Conservation (phyloP, 2,113 vertebrate genomes). For the Anhinga anhinga region DNA sequence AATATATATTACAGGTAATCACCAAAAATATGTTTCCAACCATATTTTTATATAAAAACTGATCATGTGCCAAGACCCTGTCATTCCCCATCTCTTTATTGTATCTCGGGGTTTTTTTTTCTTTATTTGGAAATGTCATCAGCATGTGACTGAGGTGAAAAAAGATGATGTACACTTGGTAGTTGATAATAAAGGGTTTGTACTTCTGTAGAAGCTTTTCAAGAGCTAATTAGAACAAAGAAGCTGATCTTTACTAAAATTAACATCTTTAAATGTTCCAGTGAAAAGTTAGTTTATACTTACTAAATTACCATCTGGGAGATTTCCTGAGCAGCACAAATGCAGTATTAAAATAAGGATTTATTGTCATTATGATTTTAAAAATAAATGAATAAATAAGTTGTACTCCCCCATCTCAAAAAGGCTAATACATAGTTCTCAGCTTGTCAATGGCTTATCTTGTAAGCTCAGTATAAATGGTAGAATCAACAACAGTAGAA, state of each 20-base stretch:
- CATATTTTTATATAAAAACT: background rate
- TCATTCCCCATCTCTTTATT: background rate
- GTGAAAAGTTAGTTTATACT: background rate
- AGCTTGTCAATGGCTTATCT: background rate
- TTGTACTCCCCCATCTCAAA: background rate
- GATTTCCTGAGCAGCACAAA: background rate
- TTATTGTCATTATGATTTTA: background rate
- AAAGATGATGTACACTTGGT: background rate
- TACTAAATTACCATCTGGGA: background rate
- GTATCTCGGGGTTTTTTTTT: background rate
- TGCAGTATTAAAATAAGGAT: background rate
- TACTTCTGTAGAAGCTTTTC: background rate
- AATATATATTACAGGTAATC: background rate
- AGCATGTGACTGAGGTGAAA: background rate
- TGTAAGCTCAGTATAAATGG: background rate
- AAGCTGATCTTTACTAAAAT: background rate
- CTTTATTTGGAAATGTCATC: background rate
- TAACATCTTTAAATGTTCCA: background rate
- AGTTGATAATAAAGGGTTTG: background rate
- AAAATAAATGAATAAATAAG: background rate
- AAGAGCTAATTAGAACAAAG: background rate
- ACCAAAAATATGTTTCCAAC: background rate
- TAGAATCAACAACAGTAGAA: background rate
- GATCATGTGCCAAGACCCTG: background rate
- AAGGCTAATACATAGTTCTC: background rate